Conservation (phyloP, 2,797 vertebrate genomes). For the Hybognathus amarus region DNA sequence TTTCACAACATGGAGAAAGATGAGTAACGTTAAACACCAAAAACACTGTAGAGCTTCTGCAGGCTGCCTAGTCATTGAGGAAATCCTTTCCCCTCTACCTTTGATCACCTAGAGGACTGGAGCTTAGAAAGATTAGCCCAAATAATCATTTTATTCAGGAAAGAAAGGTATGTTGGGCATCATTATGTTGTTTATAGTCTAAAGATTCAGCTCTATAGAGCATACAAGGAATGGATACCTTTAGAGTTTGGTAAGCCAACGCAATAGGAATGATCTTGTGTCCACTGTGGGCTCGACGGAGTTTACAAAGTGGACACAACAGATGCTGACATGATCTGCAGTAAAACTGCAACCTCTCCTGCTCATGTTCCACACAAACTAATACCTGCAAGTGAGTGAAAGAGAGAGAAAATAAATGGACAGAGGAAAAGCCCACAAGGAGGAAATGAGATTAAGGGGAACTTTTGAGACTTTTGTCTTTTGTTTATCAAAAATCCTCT, state of each 20-base stretch:
- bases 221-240: conserved; percentile 73
- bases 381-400: conserved; percentile 80
- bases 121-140: not conserved
- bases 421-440: not conserved
- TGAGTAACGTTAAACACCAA: not conserved
- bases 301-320: conserved; percentile 91
- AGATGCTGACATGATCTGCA: conserved; percentile 91
- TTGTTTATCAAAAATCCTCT: not conserved
- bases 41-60: not conserved
- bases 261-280: conserved; percentile 93
- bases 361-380: conserved; percentile 91
- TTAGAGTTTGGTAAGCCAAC: conserved; percentile 92
- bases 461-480: not conserved
- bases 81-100: not conserved
- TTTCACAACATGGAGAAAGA: conserved; percentile 48
- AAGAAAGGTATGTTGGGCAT: conserved; percentile 8
- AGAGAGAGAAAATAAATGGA: not conserved
- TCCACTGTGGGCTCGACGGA: conserved; percentile 87
- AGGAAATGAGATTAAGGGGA: not conserved
- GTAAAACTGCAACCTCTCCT: conserved; percentile 92
- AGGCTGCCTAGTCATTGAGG: not conserved
- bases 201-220: not conserved
- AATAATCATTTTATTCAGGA: conserved; percentile 24
- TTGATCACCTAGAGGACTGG: not conserved
- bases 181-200: not conserved